These are phyloP conservation scores for Phymanthus crucifer DNA, from an alignment of 92 coral and sea anemone genomes.

Conservation along the genomic window DNA sequence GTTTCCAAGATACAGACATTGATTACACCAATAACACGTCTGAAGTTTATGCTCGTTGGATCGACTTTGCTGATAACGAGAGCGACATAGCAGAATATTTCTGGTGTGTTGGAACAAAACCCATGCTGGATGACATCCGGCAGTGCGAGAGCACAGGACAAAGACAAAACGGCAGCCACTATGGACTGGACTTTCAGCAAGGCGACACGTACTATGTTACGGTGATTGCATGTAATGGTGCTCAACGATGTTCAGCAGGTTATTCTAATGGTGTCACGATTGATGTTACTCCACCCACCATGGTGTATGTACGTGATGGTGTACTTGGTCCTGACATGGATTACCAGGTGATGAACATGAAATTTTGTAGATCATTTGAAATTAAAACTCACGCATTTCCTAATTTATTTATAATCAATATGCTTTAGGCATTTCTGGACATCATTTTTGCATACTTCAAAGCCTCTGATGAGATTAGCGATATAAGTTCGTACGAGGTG, in stretches of 20 bases:
- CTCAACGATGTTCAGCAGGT: constrained; percentile 87
- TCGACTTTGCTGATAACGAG: constrained; percentile 90
- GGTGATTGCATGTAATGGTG: constrained; percentile 90
- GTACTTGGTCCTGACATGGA: constrained; percentile 97
- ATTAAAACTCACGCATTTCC: constrained; percentile 41
- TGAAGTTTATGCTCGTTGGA: constrained; percentile 87
- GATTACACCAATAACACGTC: constrained; percentile 89
- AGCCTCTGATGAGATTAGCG: constrained; percentile 89
- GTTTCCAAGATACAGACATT: constrained; percentile 84
- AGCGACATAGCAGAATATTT: constrained; percentile 88
- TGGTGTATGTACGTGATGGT: constrained; percentile 92
- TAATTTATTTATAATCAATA: background rate
- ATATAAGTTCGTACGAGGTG: constrained; percentile 84
- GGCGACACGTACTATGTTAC: constrained; percentile 85
- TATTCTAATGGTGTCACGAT: constrained; percentile 86
- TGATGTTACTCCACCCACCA: constrained; percentile 88
- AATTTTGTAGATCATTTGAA: no score
- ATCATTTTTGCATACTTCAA: constrained; percentile 83
- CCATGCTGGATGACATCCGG: constrained; percentile 81
- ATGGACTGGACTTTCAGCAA: constrained; percentile 66
- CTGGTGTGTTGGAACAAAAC: constrained; percentile 89
- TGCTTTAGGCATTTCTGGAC: constrained; percentile 67
- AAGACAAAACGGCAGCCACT: constrained; percentile 78
- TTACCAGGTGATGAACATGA: constrained; percentile 69
- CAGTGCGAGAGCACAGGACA: constrained; percentile 82